Evolutionary conservation across 2,113 vertebrate genomes (phyloP).

Genomic region (Pimephales promelas): DNA sequence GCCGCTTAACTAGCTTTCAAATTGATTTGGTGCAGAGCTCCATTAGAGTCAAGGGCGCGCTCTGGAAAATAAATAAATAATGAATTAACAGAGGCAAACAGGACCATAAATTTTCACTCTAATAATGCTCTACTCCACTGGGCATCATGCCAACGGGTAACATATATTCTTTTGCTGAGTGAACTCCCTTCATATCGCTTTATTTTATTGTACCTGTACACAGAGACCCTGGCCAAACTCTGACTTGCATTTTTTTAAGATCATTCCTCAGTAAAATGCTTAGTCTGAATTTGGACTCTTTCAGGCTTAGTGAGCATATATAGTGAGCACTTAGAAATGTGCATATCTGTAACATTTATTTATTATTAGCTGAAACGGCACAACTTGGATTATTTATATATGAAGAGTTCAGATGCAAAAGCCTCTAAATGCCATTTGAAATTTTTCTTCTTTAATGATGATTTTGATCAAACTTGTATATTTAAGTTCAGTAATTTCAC

Average conservation of each 20-base stretch:
- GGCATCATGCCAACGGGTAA: background rate
- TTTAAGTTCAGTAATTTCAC: no score
- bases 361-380: background rate
- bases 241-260: slow-evolving; percentile 3
- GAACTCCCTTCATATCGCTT: background rate
- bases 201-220: slow-evolving; percentile 5
- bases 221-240: background rate
- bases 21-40: slow-evolving; percentile 37
- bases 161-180: slow-evolving; percentile 4
- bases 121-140: slow-evolving; percentile 20
- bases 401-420: no score
- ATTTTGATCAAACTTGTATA: no score
- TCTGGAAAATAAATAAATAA: slow-evolving; percentile 33
- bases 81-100: slow-evolving; percentile 31
- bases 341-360: background rate
- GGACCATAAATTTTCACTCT: slow-evolving; percentile 10
- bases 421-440: no score
- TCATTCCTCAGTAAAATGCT: background rate
- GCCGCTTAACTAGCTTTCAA: slow-evolving; percentile 30
- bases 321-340: background rate
- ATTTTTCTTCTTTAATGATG: no score
- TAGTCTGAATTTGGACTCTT: background rate
- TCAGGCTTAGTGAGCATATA: background rate
- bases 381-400: background rate
- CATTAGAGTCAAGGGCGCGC: slow-evolving; percentile 31